Conservation (phyloP, 1,140 invertebrate species). For the Drosophila pachea region DNA sequence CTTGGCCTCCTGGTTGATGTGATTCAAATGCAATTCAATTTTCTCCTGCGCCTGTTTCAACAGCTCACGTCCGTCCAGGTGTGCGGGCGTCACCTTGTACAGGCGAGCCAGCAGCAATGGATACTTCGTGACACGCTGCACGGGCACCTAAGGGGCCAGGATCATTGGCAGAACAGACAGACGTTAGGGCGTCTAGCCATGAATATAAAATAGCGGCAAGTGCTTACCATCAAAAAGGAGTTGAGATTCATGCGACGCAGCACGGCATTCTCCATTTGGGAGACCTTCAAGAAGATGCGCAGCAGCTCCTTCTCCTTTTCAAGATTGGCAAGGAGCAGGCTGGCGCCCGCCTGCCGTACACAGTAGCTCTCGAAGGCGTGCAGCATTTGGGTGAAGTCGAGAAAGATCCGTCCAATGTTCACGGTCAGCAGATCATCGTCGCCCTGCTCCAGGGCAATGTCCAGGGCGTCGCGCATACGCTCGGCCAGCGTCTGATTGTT, state of each 20-base stretch:
- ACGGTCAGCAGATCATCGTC: slow-evolving; percentile 91
- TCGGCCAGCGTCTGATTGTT: slow-evolving; percentile 92
- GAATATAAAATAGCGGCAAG: slow-evolving; percentile 17
- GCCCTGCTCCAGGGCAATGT: slow-evolving; percentile 88
- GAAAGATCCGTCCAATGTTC: slow-evolving; percentile 93
- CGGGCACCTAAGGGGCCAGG: slow-evolving; percentile 84
- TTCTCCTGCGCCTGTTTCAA: slow-evolving; percentile 92
- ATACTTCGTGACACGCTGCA: slow-evolving; percentile 95
- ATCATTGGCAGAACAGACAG: background rate
- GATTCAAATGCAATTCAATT: slow-evolving; percentile 94
- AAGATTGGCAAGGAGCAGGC: slow-evolving; percentile 91
- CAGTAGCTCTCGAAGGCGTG: slow-evolving; percentile 97
- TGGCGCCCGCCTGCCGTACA: slow-evolving; percentile 93
- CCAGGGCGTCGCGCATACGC: slow-evolving; percentile 91
- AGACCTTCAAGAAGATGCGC: slow-evolving; percentile 95
- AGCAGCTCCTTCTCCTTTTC: slow-evolving; percentile 97
- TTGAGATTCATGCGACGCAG: slow-evolving; percentile 96
- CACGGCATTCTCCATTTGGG: slow-evolving; percentile 97
- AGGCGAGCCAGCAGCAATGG: slow-evolving; percentile 93
- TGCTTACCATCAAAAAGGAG: slow-evolving; percentile 95
- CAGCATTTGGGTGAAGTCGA: slow-evolving; percentile 95
- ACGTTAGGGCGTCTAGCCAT: slow-evolving; percentile 10
- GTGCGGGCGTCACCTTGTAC: slow-evolving; percentile 92
- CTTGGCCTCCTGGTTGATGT: slow-evolving; percentile 96
- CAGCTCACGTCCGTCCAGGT: slow-evolving; percentile 87